These are phyloP conservation scores for Volucella bombylans DNA, from an alignment of 2,888 invertebrate species.

Conservation along the genomic window DNA sequence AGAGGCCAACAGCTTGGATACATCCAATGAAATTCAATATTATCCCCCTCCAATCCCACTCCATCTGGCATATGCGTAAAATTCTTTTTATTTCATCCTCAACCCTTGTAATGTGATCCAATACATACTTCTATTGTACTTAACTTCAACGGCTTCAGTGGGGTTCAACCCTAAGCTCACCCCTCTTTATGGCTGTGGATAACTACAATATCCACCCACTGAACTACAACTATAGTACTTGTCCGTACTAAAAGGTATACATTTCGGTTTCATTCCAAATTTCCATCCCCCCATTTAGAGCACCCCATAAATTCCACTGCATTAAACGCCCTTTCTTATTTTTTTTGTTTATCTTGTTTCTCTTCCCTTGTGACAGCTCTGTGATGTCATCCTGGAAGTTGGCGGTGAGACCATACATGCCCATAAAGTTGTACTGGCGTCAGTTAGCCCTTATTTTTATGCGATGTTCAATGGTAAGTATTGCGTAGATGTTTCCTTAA, in stretches of 20 bases:
- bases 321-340: slow-evolving; percentile 47
- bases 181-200: slow-evolving; percentile 37
- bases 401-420: slow-evolving; percentile 87
- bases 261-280: slow-evolving; percentile 27
- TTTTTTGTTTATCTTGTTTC: slow-evolving; percentile 2
- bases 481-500: slow-evolving; percentile 5
- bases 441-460: slow-evolving; percentile 90
- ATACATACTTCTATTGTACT: background rate
- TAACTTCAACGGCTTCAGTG: slow-evolving; percentile 63
- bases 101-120: slow-evolving; percentile 46
- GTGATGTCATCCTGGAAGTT: slow-evolving; percentile 86
- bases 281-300: background rate
- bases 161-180: slow-evolving; percentile 57
- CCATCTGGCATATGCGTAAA: slow-evolving; percentile 20
- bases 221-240: slow-evolving; percentile 23
- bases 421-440: slow-evolving; percentile 89
- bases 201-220: slow-evolving; percentile 43
- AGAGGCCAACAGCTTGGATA: background rate
- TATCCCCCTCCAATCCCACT: slow-evolving; percentile 11
- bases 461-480: slow-evolving; percentile 84
- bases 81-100: background rate
- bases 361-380: slow-evolving; percentile 77
- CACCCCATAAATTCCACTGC: slow-evolving; percentile 38
- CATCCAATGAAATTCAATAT: slow-evolving; percentile 48
- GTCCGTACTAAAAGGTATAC: slow-evolving; percentile 25